Conservation (phyloP, 2,888 invertebrate genomes). For the Candidula unifasciata region DNA sequence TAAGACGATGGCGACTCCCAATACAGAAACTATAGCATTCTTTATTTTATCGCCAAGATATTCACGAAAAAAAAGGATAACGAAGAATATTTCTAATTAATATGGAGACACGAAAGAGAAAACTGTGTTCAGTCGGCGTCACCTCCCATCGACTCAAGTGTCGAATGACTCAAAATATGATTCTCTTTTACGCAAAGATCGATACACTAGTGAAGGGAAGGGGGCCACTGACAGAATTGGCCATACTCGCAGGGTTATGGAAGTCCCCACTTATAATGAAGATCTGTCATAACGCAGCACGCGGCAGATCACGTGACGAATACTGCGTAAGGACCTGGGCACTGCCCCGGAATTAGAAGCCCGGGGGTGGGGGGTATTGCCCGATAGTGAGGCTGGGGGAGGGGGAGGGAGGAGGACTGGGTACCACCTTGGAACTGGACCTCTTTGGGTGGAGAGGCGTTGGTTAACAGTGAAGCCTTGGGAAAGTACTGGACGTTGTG, state of each 20-base stretch:
- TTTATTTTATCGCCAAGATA: too few species aligned
- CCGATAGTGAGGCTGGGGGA: too few species aligned
- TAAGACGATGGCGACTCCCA: too few species aligned
- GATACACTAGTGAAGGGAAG: background rate
- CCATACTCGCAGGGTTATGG: slow-evolving; percentile 17
- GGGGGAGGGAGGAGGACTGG: background rate
- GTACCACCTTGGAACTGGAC: too few species aligned
- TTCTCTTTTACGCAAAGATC: background rate
- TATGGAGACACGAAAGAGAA: too few species aligned
- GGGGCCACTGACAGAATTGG: background rate
- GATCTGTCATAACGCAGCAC: slow-evolving; percentile 30
- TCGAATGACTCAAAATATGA: slow-evolving; percentile 18
- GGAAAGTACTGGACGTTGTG: too few species aligned
- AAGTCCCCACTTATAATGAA: slow-evolving; percentile 6
- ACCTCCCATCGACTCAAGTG: background rate
- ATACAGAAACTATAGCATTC: too few species aligned
- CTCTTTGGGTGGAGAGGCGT: too few species aligned
- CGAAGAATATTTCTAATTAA: too few species aligned
- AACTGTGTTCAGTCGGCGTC: too few species aligned
- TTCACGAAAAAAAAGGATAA: too few species aligned
- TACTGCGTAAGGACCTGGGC: slow-evolving; percentile 12
- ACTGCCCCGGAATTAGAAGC: background rate
- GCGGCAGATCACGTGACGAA: slow-evolving; percentile 24
- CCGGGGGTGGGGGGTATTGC: background rate
- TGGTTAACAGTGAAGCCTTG: too few species aligned